Conservation (phyloP, 2,113 vertebrate genomes). For the Phasianus colchicus region DNA sequence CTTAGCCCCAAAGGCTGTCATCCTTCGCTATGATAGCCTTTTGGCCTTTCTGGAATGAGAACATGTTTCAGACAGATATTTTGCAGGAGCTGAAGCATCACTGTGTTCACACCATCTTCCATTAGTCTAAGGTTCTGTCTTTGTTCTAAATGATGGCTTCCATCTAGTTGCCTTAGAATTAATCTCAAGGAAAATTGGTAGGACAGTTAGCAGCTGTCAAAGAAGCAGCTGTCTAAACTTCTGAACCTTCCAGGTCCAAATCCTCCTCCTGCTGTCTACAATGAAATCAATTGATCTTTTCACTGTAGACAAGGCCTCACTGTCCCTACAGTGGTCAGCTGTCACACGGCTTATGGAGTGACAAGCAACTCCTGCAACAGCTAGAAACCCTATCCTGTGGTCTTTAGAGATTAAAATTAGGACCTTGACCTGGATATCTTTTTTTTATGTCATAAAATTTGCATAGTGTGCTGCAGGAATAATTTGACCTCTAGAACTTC, state of each 20-base stretch:
- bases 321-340: slow-evolving; percentile 12
- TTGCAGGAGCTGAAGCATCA: neutral
- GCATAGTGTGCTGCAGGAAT: neutral
- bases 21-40: neutral
- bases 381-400: neutral
- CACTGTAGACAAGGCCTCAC: neutral
- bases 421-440: neutral
- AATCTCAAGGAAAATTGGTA: neutral
- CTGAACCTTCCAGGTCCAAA: neutral
- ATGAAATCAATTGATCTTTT: neutral
- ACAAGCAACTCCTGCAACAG: neutral
- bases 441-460: neutral
- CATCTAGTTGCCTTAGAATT: neutral
- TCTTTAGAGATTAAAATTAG: neutral
- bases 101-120: neutral
- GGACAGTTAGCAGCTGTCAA: slow-evolving; percentile 9
- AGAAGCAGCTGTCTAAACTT: slow-evolving; percentile 15
- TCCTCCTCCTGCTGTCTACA: neutral
- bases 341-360: neutral
- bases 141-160: neutral
- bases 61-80: neutral
- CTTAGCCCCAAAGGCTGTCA: neutral
- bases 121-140: neutral
- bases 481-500: neutral
- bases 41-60: slow-evolving; percentile 1